phyloP scores from a whole-genome alignment of 2,797 vertebrate species.

The Mormyrus hasselquistii region DNA sequence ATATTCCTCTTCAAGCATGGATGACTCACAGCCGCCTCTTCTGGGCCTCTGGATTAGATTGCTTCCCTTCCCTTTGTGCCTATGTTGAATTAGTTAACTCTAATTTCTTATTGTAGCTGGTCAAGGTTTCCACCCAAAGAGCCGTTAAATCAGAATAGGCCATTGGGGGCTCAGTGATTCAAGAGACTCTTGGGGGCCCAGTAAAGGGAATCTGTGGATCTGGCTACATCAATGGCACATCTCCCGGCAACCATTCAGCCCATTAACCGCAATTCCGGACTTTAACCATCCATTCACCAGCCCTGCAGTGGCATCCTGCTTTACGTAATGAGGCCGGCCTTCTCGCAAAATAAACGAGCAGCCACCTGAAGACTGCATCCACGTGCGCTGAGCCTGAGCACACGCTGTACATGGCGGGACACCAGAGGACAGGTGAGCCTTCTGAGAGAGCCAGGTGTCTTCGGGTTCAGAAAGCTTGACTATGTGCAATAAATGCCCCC shows the following conservation, averaged over 20 bases:
- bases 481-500: neutral
- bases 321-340: constrained; percentile 26
- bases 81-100: constrained; percentile 30
- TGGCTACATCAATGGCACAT: constrained; percentile 36
- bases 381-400: neutral
- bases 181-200: constrained; percentile 30
- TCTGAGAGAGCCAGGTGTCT: neutral
- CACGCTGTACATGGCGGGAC: neutral
- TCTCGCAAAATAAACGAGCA: neutral
- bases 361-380: constrained; percentile 10
- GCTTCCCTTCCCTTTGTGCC: constrained; percentile 27
- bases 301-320: constrained; percentile 36
- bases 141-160: constrained; percentile 18
- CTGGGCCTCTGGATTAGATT: constrained; percentile 7
- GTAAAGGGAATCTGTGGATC: constrained; percentile 35
- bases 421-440: constrained; percentile 21
- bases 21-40: constrained; percentile 11
- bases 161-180: constrained; percentile 26
- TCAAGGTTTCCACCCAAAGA: constrained; percentile 20
- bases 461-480: neutral
- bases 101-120: constrained; percentile 31
- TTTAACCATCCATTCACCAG: constrained; percentile 38
- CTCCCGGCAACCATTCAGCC: constrained; percentile 44
- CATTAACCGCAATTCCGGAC: constrained; percentile 37
- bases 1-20: neutral